Base-by-base conservation (phyloP, 2,113 vertebrate species). In the Guaruba guarouba region DNA sequence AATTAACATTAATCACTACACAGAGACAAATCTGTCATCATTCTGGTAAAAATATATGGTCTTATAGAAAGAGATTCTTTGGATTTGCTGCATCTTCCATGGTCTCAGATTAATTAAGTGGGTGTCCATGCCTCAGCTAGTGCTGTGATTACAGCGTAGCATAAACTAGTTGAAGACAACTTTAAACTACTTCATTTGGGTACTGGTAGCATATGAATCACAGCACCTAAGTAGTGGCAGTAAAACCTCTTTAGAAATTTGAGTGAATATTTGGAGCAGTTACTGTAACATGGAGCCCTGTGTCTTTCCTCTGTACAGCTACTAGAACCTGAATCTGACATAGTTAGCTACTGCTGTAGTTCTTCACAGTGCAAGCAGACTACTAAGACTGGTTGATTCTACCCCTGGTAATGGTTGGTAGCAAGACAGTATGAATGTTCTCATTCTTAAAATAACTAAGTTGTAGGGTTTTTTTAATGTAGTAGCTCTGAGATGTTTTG, bases 251-350 rank as follows among this genome's bases (percentile, higher is more conserved):
- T 92, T 75, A 94, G 74, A 81, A 91, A 82, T 69, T 19, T 66
- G 44, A 84, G 44, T 91, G 91, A 95, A 93, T 89, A 87, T 91
- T 96, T 84, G 86, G 46, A 91, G 48, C 61, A 89, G 81, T 93
- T 91, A 43, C 35, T 73, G 62, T 91, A 86, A 76, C 0, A 0
- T 79, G 44, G 74, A 94, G 39, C 23, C 24, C 35, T 0, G 0
- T 64, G 61, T 33, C 57, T 94, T 78, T 78, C 61, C 25, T 78
- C 1, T 3, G 51, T 43, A 55, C 0, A 0, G 61, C 88, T 92
- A 68, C 88, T 0, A 11, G 24, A 81, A 69, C 31, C 81, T 80
- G 71, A 83, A 52, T 63, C 43, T 63, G 71, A 9, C 64, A 9
- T 3, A 15, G 67, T 43, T 52, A 73, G 46, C 54, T 54, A 15